Conservation (phyloP, 1,140 invertebrate species). For the Drosophila ohnishii region DNA sequence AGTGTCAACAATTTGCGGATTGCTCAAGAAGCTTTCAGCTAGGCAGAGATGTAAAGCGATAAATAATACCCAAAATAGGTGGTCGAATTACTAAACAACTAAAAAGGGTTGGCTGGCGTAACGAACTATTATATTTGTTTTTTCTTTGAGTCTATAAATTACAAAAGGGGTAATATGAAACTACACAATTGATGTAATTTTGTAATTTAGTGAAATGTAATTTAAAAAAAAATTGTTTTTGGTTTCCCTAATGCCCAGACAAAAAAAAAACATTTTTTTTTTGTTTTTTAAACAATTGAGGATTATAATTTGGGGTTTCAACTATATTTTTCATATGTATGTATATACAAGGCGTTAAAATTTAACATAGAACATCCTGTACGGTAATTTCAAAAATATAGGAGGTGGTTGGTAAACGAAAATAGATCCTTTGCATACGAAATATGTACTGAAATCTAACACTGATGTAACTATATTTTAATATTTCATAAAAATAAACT, state of each 20-base stretch:
- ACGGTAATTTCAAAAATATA: not conserved
- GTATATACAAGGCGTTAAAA: no score
- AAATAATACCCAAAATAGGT: conserved; percentile 19
- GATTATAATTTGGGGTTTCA: not conserved
- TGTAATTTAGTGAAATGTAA: no score
- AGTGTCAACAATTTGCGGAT: conserved; percentile 30
- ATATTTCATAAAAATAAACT: no score
- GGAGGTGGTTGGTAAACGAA: not conserved
- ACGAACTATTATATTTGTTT: not conserved
- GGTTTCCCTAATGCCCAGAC: no score
- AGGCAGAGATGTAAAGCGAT: conserved; percentile 4
- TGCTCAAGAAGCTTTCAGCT: conserved; percentile 10
- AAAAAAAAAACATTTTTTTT: not conserved
- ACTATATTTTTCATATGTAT: not conserved
- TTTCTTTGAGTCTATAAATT: not conserved
- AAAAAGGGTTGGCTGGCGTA: conserved; percentile 1
- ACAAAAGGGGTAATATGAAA: not conserved
- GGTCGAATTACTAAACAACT: not conserved
- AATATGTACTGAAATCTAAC: no score
- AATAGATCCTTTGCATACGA: not conserved
- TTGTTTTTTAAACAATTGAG: not conserved
- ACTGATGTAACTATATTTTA: no score
- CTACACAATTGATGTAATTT: not conserved
- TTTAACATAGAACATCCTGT: not conserved
- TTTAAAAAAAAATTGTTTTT: no score